phyloP scores from a whole-genome alignment of 2,113 vertebrate species.

The Microcebus griseorufus region DNA sequence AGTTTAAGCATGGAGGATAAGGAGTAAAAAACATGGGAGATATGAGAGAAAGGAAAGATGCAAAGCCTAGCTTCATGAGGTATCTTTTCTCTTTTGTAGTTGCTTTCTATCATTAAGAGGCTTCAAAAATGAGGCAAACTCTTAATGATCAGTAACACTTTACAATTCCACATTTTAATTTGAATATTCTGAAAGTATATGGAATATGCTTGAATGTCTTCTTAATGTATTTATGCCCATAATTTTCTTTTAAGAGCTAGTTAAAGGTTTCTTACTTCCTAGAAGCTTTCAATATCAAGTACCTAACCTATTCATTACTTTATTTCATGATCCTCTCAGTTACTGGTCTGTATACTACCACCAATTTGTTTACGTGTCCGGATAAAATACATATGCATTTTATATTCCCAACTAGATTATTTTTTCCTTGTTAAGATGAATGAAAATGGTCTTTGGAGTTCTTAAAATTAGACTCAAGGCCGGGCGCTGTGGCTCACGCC shows the following conservation, averaged over 20 bases:
- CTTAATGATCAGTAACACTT: not conserved
- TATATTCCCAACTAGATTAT: not conserved
- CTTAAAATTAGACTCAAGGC: not conserved
- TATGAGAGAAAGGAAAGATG: not conserved
- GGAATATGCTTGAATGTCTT: not conserved
- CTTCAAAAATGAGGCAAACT: not conserved
- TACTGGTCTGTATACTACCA: not conserved
- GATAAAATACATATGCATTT: not conserved
- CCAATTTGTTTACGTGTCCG: not conserved
- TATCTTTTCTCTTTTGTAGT: not conserved
- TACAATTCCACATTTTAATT: not conserved
- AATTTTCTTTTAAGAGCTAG: conserved; percentile 12
- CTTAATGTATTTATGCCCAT: not conserved
- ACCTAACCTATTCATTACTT: not conserved
- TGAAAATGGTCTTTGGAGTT: conserved; percentile 29
- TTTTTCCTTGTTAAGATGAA: not conserved
- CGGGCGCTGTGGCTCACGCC: too few relatives aligned
- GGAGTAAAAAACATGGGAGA: not conserved
- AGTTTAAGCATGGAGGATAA: not conserved
- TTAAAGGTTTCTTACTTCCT: conserved; percentile 8
- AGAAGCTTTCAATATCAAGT: not conserved
- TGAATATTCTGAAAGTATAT: conserved; percentile 27
- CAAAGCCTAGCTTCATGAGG: not conserved
- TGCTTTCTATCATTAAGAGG: conserved; percentile 6
- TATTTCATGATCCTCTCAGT: not conserved